Conservation (phyloP, 2,797 vertebrate genomes). For the Sebastes glaucus region DNA sequence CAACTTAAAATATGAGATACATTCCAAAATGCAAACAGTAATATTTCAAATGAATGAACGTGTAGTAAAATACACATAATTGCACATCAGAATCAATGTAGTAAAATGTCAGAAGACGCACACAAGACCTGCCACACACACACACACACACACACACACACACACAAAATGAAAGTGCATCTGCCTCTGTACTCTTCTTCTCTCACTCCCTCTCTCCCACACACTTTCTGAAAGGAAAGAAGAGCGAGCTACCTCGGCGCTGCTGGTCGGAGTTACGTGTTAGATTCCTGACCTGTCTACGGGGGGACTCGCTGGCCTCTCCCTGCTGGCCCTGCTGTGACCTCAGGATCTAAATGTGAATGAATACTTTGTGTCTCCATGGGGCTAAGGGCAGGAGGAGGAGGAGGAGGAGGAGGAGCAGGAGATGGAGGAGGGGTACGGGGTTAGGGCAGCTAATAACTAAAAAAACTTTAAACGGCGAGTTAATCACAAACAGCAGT, state of each 20-base stretch:
- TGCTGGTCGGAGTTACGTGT: conserved; percentile 76
- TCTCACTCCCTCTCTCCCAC: conserved; percentile 51
- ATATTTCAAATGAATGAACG: conserved; percentile 14
- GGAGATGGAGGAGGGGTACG: conserved; percentile 62
- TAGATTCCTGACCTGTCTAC: conserved; percentile 85
- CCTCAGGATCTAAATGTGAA: conserved; percentile 88
- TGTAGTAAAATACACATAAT: conserved; percentile 2
- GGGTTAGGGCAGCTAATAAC: conserved; percentile 79
- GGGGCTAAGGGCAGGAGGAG: conserved; percentile 71
- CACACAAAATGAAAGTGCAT: conserved; percentile 34
- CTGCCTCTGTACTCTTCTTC: conserved; percentile 22
- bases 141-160: background rate
- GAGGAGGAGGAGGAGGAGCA: conserved; percentile 37
- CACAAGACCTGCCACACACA: background rate
- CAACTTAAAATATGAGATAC: background rate
- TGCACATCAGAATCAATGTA: background rate
- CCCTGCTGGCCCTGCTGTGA: conserved; percentile 85
- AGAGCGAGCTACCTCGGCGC: conserved; percentile 71
- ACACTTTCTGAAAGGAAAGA: conserved; percentile 63
- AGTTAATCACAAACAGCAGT: conserved; percentile 87
- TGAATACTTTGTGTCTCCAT: conserved; percentile 88
- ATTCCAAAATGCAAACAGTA: background rate
- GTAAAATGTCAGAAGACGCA: conserved; percentile 36
- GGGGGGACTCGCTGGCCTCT: conserved; percentile 74
- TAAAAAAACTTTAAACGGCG: conserved; percentile 80